A percentile compares a stretch with the other conserved stretches of the same genome.
Conservation (phyloP, 1,140 invertebrate genomes). For the Paraescarpia echinospica region DNA sequence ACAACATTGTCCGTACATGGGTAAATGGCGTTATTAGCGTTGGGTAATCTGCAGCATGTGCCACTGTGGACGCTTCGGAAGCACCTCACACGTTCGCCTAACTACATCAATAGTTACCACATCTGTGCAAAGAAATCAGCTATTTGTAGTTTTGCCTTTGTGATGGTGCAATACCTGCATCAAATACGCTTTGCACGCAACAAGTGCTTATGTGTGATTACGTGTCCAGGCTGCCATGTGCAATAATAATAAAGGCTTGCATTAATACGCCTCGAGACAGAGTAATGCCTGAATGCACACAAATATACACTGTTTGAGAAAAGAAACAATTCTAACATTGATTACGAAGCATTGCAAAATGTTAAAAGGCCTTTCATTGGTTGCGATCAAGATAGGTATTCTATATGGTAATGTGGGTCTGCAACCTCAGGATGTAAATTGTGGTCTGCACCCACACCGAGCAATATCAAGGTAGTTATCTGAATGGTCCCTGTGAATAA, state of each 20-base stretch:
- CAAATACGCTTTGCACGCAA: neutral
- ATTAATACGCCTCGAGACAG: neutral
- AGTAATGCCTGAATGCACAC: neutral
- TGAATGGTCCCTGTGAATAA: too few relatives aligned
- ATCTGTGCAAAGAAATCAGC: neutral
- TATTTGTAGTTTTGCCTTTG: neutral
- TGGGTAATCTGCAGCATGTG: neutral
- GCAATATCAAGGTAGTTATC: too few relatives aligned
- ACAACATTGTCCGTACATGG: neutral
- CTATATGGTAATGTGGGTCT: too few relatives aligned
- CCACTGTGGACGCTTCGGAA: neutral
- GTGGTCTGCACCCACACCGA: too few relatives aligned
- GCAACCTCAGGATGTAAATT: too few relatives aligned
- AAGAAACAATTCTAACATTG: neutral
- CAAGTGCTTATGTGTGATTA: neutral
- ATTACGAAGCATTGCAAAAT: too few relatives aligned
- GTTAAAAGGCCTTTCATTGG: too few relatives aligned
- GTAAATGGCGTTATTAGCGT: neutral
- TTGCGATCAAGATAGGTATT: too few relatives aligned
- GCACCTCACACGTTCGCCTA: neutral
- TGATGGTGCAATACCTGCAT: neutral
- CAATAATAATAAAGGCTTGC: neutral
- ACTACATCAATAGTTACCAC: neutral
- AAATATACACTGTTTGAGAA: neutral
- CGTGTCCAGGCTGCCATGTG: neutral